Evolutionary conservation across 2,113 vertebrate species (phyloP).

Genomic region (Dicentrarchus labrax): DNA sequence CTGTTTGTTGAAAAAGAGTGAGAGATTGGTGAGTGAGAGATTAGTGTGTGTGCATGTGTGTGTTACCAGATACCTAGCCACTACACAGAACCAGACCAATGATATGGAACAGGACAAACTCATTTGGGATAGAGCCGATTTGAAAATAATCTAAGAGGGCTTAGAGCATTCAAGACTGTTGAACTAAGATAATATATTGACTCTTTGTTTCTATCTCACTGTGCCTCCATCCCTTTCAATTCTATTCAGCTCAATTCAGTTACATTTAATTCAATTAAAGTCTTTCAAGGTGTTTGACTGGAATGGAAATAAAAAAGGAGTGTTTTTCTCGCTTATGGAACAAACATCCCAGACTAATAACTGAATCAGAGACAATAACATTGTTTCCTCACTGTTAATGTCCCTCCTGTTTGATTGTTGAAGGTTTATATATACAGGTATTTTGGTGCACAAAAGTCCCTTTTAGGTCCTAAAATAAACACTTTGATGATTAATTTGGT

Average conservation of each 20-base stretch:
- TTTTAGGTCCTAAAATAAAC: slow-evolving; percentile 28
- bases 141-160: slow-evolving; percentile 45
- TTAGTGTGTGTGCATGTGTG: background rate
- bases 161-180: slow-evolving; percentile 41
- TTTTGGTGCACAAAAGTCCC: background rate
- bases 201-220: slow-evolving; percentile 46
- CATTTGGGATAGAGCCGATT: slow-evolving; percentile 42
- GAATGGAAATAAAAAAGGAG: slow-evolving; percentile 31
- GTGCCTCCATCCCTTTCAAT: slow-evolving; percentile 30
- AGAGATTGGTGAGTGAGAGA: slow-evolving; percentile 21
- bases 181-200: slow-evolving; percentile 53
- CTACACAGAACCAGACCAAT: slow-evolving; percentile 22
- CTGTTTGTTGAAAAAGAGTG: slow-evolving; percentile 7
- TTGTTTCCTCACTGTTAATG: background rate
- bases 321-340: slow-evolving; percentile 35
- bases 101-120: slow-evolving; percentile 50
- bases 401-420: slow-evolving; percentile 7
- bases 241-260: slow-evolving; percentile 44
- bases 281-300: slow-evolving; percentile 44
- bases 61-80: background rate
- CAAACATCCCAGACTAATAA: slow-evolving; percentile 23
- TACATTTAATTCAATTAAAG: slow-evolving; percentile 48
- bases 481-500: background rate
- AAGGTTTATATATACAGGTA: slow-evolving; percentile 18
- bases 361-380: slow-evolving; percentile 6